phyloP scores from a whole-genome alignment of 2,113 vertebrate species.

The Papio anubis region DNA sequence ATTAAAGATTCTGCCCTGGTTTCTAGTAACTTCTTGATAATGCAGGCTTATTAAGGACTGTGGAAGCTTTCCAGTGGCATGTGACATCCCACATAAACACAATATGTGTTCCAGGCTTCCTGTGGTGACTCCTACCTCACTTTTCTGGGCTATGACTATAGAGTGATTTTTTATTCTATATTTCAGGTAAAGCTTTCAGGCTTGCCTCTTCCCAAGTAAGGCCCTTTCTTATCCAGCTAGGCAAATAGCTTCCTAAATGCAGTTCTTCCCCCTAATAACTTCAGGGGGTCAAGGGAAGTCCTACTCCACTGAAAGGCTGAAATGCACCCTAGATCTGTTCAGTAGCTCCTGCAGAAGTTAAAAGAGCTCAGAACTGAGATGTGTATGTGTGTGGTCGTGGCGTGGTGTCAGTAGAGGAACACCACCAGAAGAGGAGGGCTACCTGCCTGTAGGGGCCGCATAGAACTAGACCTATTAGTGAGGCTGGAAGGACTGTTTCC shows the following conservation, averaged over 20 bases:
- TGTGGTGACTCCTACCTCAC: neutral
- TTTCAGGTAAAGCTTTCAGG: too few species aligned
- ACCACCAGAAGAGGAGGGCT: neutral
- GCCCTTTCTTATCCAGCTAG: neutral
- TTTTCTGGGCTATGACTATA: neutral
- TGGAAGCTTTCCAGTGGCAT: neutral
- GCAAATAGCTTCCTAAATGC: conserved; percentile 18
- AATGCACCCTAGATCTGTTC: neutral
- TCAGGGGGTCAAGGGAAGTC: neutral
- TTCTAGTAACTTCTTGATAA: conserved; percentile 8
- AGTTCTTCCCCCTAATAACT: neutral
- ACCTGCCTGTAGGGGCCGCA: neutral
- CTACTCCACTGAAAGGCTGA: neutral
- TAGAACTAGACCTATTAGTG: neutral
- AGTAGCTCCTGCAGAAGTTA: neutral
- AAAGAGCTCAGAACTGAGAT: conserved; percentile 39
- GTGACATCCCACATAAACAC: neutral
- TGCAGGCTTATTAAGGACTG: neutral
- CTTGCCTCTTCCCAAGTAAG: neutral
- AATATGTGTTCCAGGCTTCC: neutral
- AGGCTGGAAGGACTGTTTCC: neutral
- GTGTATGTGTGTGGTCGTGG: neutral
- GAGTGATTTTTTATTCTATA: neutral
- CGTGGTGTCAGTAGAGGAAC: neutral
- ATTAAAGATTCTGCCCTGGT: neutral